These are phyloP conservation scores for Amphiprion ocellaris DNA, from an alignment of 2,113 vertebrate species.

Conservation along the genomic window DNA sequence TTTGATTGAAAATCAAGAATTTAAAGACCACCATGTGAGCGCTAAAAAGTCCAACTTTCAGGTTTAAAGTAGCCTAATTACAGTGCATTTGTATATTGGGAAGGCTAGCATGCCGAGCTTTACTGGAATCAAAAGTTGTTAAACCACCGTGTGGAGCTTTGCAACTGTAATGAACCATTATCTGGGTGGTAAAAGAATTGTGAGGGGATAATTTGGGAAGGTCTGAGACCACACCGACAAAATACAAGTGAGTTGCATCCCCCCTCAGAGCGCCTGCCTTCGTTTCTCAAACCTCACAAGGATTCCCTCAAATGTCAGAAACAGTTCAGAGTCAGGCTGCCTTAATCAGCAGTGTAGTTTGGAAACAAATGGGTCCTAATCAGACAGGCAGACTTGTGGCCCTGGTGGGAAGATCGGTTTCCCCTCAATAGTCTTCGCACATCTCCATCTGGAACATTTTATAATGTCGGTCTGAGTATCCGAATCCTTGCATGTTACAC, in stretches of 20 bases:
- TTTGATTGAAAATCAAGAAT: slow-evolving; percentile 34
- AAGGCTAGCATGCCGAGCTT: slow-evolving; percentile 48
- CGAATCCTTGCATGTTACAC: slow-evolving; percentile 3
- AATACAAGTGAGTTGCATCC: slow-evolving; percentile 18
- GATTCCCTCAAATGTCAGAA: slow-evolving; percentile 56
- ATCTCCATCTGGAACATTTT: slow-evolving; percentile 62
- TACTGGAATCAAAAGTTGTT: slow-evolving; percentile 73
- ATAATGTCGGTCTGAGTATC: slow-evolving; percentile 33
- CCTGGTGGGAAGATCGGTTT: slow-evolving; percentile 46
- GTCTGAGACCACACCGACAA: slow-evolving; percentile 55
- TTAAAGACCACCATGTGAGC: slow-evolving; percentile 60
- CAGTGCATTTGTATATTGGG: slow-evolving; percentile 66
- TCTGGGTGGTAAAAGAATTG: slow-evolving; percentile 74
- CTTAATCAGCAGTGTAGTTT: slow-evolving; percentile 46
- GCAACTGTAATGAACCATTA: slow-evolving; percentile 71
- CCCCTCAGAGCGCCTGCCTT: neutral
- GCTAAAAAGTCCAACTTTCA: slow-evolving; percentile 39
- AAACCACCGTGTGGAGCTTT: slow-evolving; percentile 67
- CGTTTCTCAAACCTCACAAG: slow-evolving; percentile 27
- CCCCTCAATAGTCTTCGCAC: slow-evolving; percentile 21
- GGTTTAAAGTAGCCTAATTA: slow-evolving; percentile 60
- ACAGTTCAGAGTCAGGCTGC: slow-evolving; percentile 30
- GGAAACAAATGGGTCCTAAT: slow-evolving; percentile 51
- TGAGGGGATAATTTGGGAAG: slow-evolving; percentile 63
- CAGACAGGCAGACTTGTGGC: slow-evolving; percentile 43